Base-by-base conservation (phyloP, 2,797 vertebrate species). In the Thaleichthys pacificus region DNA sequence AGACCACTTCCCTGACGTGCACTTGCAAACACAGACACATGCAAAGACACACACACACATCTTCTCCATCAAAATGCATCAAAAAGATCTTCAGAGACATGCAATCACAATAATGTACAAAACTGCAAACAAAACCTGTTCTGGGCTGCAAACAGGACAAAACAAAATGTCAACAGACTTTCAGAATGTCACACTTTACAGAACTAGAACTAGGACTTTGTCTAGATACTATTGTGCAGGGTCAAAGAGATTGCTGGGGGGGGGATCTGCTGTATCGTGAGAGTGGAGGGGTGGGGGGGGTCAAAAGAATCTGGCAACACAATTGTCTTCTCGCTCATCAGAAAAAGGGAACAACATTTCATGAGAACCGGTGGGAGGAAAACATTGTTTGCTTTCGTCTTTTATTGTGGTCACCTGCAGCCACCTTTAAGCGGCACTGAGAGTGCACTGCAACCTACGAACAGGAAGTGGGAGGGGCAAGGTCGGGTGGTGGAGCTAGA, bases 401-500 rank as follows among this genome's bases (percentile, higher is more conserved):
- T 89, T 87, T 88, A 80, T 82, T 92, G 91, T 85, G 89, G 91
- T 87, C 35, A 76, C 75, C 71, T 89, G 85, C 85, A 87, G 80
- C 72, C 78, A 79, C 74, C 78, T 85, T 7, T 32, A 68, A 35
- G 63, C 54, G 70, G 83, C 74, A 83, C 76, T 74, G 87, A 86
- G 87, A 86, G 81, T 71, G 65, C 70, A 21, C 67, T 73, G 68
- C 77, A 78, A 67, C 78, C 80, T 82, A 70, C 9, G 69, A 71
- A 88, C 82, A 89, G 92, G 92, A 94, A 94, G 89, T 91, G 79
- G 89, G 87, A 78, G 84, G 82, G 79, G 83, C 74, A 17, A 17
- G 2, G 28, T 35, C 2, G 19, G 32, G 35, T 42, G 32, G 35
- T 0, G 32, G 35, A 42, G n/a, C 3, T 11, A 64, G n/a, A 1